These are phyloP conservation scores for Poeciliopsis occidentalis DNA, from an alignment of 2,113 vertebrate species.

Conservation along the genomic window DNA sequence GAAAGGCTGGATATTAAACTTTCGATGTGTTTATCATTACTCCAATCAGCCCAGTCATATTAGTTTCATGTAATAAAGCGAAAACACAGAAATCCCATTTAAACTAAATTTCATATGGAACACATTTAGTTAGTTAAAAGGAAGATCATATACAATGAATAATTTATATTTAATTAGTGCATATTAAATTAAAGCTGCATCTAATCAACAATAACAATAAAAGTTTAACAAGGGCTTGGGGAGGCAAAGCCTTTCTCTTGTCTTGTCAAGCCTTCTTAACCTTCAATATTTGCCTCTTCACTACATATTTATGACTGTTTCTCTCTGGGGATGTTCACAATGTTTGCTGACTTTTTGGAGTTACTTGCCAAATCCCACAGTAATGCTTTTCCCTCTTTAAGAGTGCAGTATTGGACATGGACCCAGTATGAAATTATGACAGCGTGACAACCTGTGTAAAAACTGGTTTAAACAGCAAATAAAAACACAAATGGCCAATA, in stretches of 20 bases:
- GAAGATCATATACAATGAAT: slow-evolving; percentile 48
- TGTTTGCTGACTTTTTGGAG: slow-evolving; percentile 23
- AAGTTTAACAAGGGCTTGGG: slow-evolving; percentile 39
- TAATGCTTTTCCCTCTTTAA: slow-evolving; percentile 13
- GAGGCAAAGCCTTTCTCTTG: slow-evolving; percentile 15
- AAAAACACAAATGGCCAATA: no score
- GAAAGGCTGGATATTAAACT: slow-evolving; percentile 45
- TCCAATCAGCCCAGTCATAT: slow-evolving; percentile 19
- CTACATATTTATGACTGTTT: slow-evolving; percentile 28
- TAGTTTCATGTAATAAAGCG: slow-evolving; percentile 16
- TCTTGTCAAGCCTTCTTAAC: slow-evolving; percentile 14
- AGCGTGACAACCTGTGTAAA: no score
- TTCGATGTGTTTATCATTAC: not conserved
- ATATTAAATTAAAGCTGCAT: slow-evolving; percentile 44
- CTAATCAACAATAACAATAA: slow-evolving; percentile 28
- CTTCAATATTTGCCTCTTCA: slow-evolving; percentile 31
- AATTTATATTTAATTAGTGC: slow-evolving; percentile 57
- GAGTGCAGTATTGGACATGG: slow-evolving; percentile 4
- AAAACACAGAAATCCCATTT: slow-evolving; percentile 32
- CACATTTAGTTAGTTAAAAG: slow-evolving; percentile 37
- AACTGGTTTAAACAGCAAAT: no score
- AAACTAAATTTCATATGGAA: slow-evolving; percentile 23
- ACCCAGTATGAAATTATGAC: no score
- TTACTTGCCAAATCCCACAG: slow-evolving; percentile 30
- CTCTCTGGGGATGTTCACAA: slow-evolving; percentile 25